phyloP scores from a whole-genome alignment of 2,113 vertebrate species.

The Camelus dromedarius region DNA sequence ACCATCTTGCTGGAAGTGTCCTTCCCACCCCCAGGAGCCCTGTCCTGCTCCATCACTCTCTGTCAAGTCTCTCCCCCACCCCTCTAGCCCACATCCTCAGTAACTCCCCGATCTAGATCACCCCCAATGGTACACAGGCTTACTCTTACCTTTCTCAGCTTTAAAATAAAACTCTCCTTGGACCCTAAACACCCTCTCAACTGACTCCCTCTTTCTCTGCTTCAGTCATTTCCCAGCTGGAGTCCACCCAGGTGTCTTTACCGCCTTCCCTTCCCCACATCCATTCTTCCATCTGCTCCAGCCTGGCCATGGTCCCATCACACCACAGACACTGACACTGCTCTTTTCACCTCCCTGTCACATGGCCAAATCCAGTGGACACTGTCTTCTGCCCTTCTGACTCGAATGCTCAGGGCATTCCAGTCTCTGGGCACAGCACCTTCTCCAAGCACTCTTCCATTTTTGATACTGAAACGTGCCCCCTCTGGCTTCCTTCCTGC shows the following conservation, averaged over 20 bases:
- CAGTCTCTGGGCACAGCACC: not conserved
- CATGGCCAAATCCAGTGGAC: not conserved
- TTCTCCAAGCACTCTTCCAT: not conserved
- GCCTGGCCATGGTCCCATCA: not conserved
- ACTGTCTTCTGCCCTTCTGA: not conserved
- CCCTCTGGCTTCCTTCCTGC: not conserved
- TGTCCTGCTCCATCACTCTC: not conserved
- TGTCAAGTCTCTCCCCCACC: not conserved
- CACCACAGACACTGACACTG: not conserved
- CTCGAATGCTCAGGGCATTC: fast-evolving
- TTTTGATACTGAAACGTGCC: not conserved
- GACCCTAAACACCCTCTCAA: not conserved
- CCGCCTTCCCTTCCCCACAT: not conserved
- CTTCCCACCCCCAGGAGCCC: too few relatives aligned
- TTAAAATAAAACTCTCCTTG: not conserved
- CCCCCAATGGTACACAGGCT: not conserved
- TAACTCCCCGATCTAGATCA: not conserved
- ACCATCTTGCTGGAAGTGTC: too few relatives aligned
- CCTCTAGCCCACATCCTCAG: not conserved
- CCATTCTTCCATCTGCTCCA: not conserved
- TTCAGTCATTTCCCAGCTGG: not conserved
- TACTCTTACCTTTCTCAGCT: not conserved
- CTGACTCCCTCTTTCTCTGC: not conserved
- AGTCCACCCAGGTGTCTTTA: not conserved
- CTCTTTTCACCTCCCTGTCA: not conserved